Conservation (phyloP, 2,113 vertebrate species). For the Elephas maximus region DNA sequence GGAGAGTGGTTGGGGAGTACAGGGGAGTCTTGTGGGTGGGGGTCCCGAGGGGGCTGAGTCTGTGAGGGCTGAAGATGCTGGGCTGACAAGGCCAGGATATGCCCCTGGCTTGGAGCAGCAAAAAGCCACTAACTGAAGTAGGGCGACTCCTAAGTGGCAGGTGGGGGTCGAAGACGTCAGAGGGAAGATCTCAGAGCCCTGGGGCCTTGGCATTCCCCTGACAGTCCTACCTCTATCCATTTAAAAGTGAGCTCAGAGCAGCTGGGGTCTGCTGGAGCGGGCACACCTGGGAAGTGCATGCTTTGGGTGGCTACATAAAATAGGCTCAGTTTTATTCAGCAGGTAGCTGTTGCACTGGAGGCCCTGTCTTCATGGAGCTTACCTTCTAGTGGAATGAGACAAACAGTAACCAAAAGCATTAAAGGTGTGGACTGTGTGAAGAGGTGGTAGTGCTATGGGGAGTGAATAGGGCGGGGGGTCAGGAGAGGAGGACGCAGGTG, state of each 20-base stretch:
- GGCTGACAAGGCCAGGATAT: background rate
- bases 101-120: background rate
- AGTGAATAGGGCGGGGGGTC: background rate
- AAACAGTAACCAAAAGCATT: background rate
- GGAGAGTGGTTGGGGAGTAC: background rate
- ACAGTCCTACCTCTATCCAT: fast-evolving
- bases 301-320: no score
- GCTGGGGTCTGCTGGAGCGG: fast-evolving
- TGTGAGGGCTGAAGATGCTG: background rate
- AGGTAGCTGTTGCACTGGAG: fast-evolving
- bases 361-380: background rate
- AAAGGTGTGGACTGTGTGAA: fast-evolving
- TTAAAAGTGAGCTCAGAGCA: background rate
- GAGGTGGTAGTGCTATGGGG: no score
- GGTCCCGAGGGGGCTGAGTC: no score
- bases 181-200: no score
- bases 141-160: background rate
- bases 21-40: fast-evolving
- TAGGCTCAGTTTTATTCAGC: background rate
- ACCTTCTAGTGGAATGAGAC: background rate
- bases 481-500: no score
- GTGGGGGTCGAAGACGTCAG: background rate
- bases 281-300: background rate
- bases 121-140: background rate
- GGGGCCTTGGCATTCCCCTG: fast-evolving